Percentiles rank a stretch among this genome's conserved stretches.
Evolutionary conservation across 2,113 vertebrate genomes (phyloP).

Genomic region (Cottus gobio): DNA sequence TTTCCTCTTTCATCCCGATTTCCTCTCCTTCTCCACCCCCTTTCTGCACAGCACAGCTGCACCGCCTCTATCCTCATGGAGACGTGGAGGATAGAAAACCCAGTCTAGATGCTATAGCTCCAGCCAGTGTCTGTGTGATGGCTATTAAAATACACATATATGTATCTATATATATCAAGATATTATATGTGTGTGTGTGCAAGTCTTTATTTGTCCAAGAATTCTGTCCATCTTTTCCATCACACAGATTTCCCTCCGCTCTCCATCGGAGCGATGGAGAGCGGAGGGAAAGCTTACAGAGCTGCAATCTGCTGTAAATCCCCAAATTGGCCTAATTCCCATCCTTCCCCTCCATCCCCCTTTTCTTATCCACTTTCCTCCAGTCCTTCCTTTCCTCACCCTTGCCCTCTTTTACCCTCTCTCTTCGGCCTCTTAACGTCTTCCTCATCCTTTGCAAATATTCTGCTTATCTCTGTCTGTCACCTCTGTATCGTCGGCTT

Average conservation of each 20-base stretch:
- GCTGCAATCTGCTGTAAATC: constrained; percentile 18
- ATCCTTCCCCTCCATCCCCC: background rate
- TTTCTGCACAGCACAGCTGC: background rate
- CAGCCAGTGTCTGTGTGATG: background rate
- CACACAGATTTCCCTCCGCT: background rate
- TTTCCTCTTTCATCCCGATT: background rate
- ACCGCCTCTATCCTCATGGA: background rate
- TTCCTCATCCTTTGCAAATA: constrained; percentile 4
- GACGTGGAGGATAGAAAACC: background rate
- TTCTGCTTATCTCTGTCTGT: constrained; percentile 6
- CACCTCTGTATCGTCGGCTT: background rate
- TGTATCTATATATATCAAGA: too few species aligned
- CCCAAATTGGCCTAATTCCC: background rate
- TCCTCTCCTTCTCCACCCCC: background rate
- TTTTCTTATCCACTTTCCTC: background rate
- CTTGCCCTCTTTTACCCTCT: background rate
- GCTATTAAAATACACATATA: background rate
- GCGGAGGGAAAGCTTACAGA: too few species aligned
- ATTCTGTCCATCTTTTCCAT: background rate
- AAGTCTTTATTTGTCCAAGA: background rate
- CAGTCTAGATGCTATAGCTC: background rate
- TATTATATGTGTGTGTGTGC: background rate
- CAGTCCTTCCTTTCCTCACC: background rate
- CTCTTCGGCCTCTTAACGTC: constrained; percentile 1
- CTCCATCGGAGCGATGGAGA: too few species aligned